These are phyloP conservation scores for Choloepus didactylus DNA, from an alignment of 2,797 vertebrate genomes.

Conservation along the genomic window DNA sequence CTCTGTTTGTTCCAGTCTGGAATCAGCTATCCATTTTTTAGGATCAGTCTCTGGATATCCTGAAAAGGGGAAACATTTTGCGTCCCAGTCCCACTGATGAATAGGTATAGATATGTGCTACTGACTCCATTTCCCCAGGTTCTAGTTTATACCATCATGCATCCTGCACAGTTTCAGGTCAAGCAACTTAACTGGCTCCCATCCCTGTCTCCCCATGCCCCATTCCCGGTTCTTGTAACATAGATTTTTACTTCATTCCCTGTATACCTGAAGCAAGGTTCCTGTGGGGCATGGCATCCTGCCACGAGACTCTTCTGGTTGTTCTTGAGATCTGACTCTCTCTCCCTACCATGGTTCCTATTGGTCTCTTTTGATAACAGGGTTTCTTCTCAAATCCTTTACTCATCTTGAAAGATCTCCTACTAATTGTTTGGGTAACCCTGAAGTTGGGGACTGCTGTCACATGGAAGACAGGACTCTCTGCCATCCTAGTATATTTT, in stretches of 20 bases:
- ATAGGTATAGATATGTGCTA: not conserved
- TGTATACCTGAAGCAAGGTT: not conserved
- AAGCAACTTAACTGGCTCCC: not conserved
- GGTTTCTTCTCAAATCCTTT: not conserved
- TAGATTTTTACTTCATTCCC: not conserved
- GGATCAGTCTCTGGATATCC: not conserved
- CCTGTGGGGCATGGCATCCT: not conserved
- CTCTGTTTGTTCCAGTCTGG: not conserved
- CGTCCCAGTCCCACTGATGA: not conserved
- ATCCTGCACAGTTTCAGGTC: not conserved
- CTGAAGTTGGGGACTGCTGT: not conserved
- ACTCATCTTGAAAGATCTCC: not conserved
- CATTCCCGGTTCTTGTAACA: not conserved
- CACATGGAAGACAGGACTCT: not conserved
- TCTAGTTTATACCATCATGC: not conserved
- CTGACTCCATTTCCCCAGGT: not conserved
- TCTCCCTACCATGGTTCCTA: not conserved
- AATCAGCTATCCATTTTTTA: not conserved
- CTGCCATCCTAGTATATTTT: accelerated
- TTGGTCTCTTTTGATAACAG: not conserved
- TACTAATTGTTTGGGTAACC: not conserved
- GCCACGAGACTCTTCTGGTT: not conserved
- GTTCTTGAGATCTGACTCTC: not conserved
- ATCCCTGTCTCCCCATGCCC: not conserved
- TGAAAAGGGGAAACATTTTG: not conserved